Evolutionary conservation across 2,888 invertebrate species (phyloP).

Genomic region (Stictocephala bisonia): DNA sequence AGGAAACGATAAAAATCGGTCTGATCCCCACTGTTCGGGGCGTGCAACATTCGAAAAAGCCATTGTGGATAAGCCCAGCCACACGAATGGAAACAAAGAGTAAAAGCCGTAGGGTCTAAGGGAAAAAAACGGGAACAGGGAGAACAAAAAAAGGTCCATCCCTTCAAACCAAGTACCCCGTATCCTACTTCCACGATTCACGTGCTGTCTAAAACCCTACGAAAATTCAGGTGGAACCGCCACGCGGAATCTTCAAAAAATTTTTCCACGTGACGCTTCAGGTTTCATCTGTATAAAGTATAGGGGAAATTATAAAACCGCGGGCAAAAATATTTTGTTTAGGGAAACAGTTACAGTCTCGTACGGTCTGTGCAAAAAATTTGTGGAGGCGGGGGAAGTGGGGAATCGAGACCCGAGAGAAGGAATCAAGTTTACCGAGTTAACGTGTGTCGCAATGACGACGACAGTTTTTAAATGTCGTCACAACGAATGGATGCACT

Average conservation of each 20-base stretch:
- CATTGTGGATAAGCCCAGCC: neutral
- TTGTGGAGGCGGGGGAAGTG: neutral
- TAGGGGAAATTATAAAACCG: neutral
- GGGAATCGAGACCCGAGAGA: too few relatives aligned
- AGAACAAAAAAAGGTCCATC: neutral
- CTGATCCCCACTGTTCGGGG: too few relatives aligned
- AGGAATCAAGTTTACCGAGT: too few relatives aligned
- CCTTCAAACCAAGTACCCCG: neutral
- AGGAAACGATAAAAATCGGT: too few relatives aligned
- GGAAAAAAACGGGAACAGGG: neutral
- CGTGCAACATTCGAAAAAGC: too few relatives aligned
- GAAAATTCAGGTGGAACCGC: conserved; percentile 8
- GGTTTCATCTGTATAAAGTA: conserved; percentile 7
- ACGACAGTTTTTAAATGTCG: too few relatives aligned
- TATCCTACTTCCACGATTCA: neutral
- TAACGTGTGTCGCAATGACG: too few relatives aligned
- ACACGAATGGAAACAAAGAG: neutral
- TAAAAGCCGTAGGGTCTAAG: neutral
- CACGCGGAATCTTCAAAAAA: conserved; percentile 10
- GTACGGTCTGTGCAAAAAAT: neutral
- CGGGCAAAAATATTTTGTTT: conserved; percentile 10
- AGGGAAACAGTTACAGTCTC: neutral
- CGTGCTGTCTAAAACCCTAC: neutral
- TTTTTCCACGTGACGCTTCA: neutral
- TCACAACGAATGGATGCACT: too few relatives aligned